Base-by-base conservation (phyloP, 2,113 vertebrate genomes). In the Hemichromis elongatus region DNA sequence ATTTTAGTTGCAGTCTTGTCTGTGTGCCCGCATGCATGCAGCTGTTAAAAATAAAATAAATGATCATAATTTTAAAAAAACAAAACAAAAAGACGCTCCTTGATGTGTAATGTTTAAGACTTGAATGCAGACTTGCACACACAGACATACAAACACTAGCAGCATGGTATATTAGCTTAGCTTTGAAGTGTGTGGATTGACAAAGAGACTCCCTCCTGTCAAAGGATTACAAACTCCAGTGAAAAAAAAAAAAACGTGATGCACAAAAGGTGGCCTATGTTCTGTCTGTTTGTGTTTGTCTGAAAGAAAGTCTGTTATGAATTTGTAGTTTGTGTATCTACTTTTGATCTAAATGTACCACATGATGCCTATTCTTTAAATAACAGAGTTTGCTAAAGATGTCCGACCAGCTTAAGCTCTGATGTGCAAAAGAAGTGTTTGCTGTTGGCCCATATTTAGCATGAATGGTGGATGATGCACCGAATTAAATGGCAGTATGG, bases 131-230 rank as follows among this genome's bases (percentile, higher is more conserved):
- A 82, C 84, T 35, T 52, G 35, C 79, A 81, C 66, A 26, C 91
- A 85, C 1, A 84, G 24, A 83, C 85, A 90, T 81, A 88, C 83
- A 91, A 90, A 92, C 88, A 90, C 84, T 70, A 92, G 66, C 92
- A 89, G 92, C 92, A 77, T 90, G 92, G 79, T 84, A 89, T 83
- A 92, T 90, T 90, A 86, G 87, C 80, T 87, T 52, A 40, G 83
- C 88, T 96, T 95, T 94, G 90, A 95, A 93, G 92, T 83, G 52
- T 87, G 78, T 56, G 87, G 37, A 92, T 86, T 87, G 86, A 95
- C 88, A 93, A 91, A 93, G 89, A 84, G 84, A 90, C 91, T 90
- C 89, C 90, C 89, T 79, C 86, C 88, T 83, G 88, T 94, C 88
- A 92, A 88, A 93, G 86, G 91, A 90, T 92, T 91, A 92, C 91